Conservation (phyloP, 2,888 invertebrate genomes). For the Tinea semifulvella region DNA sequence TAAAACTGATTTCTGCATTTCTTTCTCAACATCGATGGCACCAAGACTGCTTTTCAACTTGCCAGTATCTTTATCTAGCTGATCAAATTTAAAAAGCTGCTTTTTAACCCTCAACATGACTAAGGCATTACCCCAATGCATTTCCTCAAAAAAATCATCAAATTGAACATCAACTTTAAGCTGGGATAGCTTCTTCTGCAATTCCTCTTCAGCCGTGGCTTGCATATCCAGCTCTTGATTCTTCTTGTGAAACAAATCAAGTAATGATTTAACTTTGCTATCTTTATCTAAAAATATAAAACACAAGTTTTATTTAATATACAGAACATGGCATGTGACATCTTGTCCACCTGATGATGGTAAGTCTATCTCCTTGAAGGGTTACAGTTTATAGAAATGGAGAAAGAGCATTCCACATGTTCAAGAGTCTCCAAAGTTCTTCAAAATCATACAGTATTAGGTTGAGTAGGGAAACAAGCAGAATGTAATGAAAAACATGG, state of each 20-base stretch:
- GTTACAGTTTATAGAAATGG: neutral
- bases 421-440: no score
- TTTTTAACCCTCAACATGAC: slow-evolving; percentile 36
- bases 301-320: neutral
- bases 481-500: no score
- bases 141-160: slow-evolving; percentile 49
- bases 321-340: no score
- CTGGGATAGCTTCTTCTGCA: slow-evolving; percentile 37
- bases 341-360: no score
- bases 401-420: no score
- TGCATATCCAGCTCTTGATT: slow-evolving; percentile 41
- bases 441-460: no score
- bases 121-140: slow-evolving; percentile 45
- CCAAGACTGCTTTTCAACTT: slow-evolving; percentile 50
- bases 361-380: no score
- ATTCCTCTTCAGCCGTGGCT: slow-evolving; percentile 33
- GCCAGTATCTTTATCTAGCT: slow-evolving; percentile 44
- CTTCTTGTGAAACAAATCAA: slow-evolving; percentile 42
- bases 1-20: slow-evolving; percentile 70
- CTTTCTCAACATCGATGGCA: slow-evolving; percentile 56
- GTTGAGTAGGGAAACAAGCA: no score
- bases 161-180: slow-evolving; percentile 42
- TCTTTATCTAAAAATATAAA: slow-evolving; percentile 36
- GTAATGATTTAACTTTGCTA: slow-evolving; percentile 30
- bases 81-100: slow-evolving; percentile 43